phyloP scores from a whole-genome alignment of 1,140 invertebrate species.

The Pogonomyrmex barbatus region DNA sequence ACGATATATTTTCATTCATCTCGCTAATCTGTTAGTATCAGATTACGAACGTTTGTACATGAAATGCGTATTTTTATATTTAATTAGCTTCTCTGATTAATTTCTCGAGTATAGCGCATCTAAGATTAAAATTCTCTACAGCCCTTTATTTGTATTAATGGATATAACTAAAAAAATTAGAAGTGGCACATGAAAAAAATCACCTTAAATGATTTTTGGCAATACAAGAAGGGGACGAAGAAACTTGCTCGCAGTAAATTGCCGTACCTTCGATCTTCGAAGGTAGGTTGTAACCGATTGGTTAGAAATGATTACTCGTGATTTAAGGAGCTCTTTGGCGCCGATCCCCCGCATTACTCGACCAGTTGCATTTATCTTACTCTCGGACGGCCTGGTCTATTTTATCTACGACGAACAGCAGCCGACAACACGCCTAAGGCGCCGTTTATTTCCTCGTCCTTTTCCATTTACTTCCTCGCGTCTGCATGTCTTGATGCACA shows the following conservation, averaged over 20 bases:
- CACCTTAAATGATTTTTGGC: slow-evolving; percentile 14
- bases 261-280: slow-evolving; percentile 69
- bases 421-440: slow-evolving; percentile 66
- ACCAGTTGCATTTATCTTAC: slow-evolving; percentile 77
- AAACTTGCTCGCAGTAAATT: slow-evolving; percentile 64
- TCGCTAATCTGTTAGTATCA: neutral
- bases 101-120: neutral
- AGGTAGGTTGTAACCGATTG: slow-evolving; percentile 75
- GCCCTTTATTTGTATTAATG: neutral
- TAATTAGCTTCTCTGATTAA: neutral
- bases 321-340: slow-evolving; percentile 82
- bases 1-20: neutral
- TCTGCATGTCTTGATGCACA: slow-evolving; percentile 53
- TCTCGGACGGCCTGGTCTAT: slow-evolving; percentile 72
- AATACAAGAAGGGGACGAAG: slow-evolving; percentile 20
- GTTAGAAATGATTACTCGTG: slow-evolving; percentile 84
- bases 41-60: neutral
- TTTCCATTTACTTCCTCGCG: slow-evolving; percentile 59
- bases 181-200: neutral
- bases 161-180: neutral
- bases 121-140: neutral
- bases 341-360: slow-evolving; percentile 68
- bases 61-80: neutral
- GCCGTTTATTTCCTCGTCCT: slow-evolving; percentile 51
- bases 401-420: slow-evolving; percentile 83